Evolutionary conservation across 2,113 vertebrate genomes (phyloP), one percentile per base, ranked within the genome.

Genomic region (Poeciliopsis occidentalis): DNA sequence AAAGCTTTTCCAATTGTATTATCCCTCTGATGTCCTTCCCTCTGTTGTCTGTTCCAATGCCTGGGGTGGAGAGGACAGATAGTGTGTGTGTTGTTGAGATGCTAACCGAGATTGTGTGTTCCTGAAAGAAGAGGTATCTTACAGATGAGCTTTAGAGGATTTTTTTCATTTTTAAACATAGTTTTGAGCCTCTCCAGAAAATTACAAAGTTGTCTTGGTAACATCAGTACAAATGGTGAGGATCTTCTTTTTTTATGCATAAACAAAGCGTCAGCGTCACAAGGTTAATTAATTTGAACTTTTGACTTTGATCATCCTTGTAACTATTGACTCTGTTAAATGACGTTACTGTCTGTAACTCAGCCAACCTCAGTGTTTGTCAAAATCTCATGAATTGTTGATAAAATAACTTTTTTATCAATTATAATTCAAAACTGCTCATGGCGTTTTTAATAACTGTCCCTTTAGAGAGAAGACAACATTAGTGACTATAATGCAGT

Each of bases 1-100:
- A 94, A 94, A 94, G 93, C 94, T 93, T 92, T 89, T 94, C 89
- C 91, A 94, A 94, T 94, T 92, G 82, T 92, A 94, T 95, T 94
- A 94, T 94, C 93, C 91, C 89, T 94, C 90, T 93, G 92, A 94
- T 94, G 91, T 94, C 90, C 93, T 84, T 88, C 76, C 87, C 91
- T 93, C 87, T 91, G 88, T 92, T 92, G 90, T 92, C 86, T 91
- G 87, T 91, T 92, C 91, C 92, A 92, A 84, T 90, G 91, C 91
- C 91, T 67, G 44, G 86, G 87, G 91, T 90, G 87, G 63, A 88
- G 87, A 79, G 85, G 87, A 90, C 87, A 87, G 91, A 91, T 91
- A 90, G 85, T 60, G 76, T 69, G 80, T 76, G 44, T 19, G 60
- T 69, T 24, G 60, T 66, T 73, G 65, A 34, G 51, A 65, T 65